Base-by-base conservation (phyloP, 2,888 invertebrate genomes). In the Philopedon plagiatum region DNA sequence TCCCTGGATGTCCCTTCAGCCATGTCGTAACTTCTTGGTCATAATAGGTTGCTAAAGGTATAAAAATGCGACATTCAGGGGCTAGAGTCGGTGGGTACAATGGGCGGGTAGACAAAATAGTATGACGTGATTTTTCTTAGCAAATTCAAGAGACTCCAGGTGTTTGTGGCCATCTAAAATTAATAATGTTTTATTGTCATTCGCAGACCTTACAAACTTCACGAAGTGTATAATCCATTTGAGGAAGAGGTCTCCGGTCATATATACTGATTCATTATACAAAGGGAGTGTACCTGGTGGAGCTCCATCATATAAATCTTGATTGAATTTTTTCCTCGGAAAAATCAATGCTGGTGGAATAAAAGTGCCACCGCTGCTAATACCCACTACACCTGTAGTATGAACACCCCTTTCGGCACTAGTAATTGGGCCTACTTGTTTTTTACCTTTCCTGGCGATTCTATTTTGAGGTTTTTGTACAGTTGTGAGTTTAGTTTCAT, bases 261-360 rank as follows among this genome's bases (percentile, higher is more conserved):
- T 67, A 46, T 67, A 61, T 7, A 29, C 67, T n/a, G 57, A 66
- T 26, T 67, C 67, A 32, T 67, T 67, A 18, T 46, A 46, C 11
- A 58, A 32, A 3, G 18, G 2, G 5, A 64, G 13, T 15, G 67
- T 67, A 18, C 46, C 61, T 23, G 49, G 46, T 32, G 61, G 49
- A n/a, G 58, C 67, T 5, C 61, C 58, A 67, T 67, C 67, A 18
- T 60, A 61, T 11, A 61, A 61, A 18, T 9, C 21, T 8, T 18
- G 11, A 34, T 67, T 66, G 3, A 21, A 21, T 63, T 29, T 63
- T 62, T 32, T 26, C 15, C 18, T 41, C 13, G 54, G 61, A 44
- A 67, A 67, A 46, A 67, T 67, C 5, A 62, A 4, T 9, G 9
- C 41, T 15, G 58, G 58, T 13, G 67, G 61, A 13, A 44, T 34